Percentiles rank a stretch among this genome's conserved stretches.
Conservation (phyloP, 2,797 vertebrate species). For the Acipenser ruthenus region DNA sequence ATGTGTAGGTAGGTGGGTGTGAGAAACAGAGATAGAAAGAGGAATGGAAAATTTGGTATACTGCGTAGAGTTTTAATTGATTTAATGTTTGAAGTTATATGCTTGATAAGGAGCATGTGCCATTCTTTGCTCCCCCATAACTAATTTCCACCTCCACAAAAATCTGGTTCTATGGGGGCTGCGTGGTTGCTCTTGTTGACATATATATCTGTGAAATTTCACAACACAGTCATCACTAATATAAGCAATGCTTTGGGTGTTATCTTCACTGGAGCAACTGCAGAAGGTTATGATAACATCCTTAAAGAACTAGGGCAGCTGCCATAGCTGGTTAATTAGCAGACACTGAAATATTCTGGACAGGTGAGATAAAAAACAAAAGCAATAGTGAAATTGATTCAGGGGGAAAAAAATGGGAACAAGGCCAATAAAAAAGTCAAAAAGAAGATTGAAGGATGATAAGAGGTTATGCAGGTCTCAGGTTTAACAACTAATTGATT, state of each 20-base stretch:
- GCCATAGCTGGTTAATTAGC: slow-evolving; percentile 15
- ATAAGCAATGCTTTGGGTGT: not conserved
- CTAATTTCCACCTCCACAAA: slow-evolving; percentile 13
- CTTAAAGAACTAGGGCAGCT: not conserved
- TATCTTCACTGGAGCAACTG: too few relatives aligned
- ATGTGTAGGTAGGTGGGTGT: too few relatives aligned
- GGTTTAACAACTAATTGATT: too few relatives aligned
- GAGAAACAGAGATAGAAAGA: too few relatives aligned
- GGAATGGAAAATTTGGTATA: too few relatives aligned
- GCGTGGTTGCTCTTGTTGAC: not conserved
- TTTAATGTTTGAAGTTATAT: slow-evolving; percentile 2
- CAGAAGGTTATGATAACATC: not conserved
- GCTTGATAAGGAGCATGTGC: slow-evolving; percentile 13
- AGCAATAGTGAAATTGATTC: too few relatives aligned
- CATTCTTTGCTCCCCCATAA: slow-evolving; percentile 9
- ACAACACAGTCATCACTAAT: not conserved
- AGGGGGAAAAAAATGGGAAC: not conserved
- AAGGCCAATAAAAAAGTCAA: too few relatives aligned
- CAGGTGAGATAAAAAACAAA: slow-evolving; percentile 7
- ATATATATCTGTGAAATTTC: not conserved
- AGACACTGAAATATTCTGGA: slow-evolving; percentile 14
- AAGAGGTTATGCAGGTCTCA: too few relatives aligned
- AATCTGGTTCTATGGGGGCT: slow-evolving; percentile 5
- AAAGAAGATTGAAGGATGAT: too few relatives aligned
- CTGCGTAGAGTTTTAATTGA: too few relatives aligned